These are phyloP conservation scores for Galemys pyrenaicus DNA, from an alignment of 2,113 vertebrate species.

Conservation along the genomic window DNA sequence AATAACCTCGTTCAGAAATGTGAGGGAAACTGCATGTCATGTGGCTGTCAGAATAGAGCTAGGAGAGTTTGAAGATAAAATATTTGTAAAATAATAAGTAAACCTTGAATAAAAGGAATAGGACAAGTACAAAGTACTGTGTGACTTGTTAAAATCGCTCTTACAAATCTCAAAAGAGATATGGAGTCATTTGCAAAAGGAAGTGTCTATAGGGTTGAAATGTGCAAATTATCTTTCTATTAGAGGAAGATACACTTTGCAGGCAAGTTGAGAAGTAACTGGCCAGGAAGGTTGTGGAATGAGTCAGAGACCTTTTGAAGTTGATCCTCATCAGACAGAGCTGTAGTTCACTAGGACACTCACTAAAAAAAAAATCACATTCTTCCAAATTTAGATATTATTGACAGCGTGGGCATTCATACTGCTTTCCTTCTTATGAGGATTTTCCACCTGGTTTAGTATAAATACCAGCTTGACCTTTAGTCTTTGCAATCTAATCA, in stretches of 20 bases:
- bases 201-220: neutral
- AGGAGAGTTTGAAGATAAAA: neutral
- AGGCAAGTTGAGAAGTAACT: neutral
- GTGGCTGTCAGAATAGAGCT: neutral
- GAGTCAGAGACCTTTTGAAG: slow-evolving; percentile 43
- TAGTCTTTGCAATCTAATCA: neutral
- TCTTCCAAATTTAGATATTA: slow-evolving; percentile 34
- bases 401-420: neutral
- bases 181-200: neutral
- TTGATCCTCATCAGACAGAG: slow-evolving; percentile 23
- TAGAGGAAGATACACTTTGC: neutral
- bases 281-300: neutral
- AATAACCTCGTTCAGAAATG: slow-evolving; percentile 57
- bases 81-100: slow-evolving; percentile 5
- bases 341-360: neutral
- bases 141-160: neutral
- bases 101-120: neutral
- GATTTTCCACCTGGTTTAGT: neutral
- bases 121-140: neutral
- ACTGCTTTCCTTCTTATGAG: neutral
- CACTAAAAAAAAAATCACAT: neutral
- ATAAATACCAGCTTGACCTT: slow-evolving; percentile 13
- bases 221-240: slow-evolving; percentile 33
- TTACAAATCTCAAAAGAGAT: neutral
- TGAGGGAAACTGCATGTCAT: neutral